phyloP scores from a whole-genome alignment of 1,140 invertebrate genomes.

The Teleogryllus occipitalis region DNA sequence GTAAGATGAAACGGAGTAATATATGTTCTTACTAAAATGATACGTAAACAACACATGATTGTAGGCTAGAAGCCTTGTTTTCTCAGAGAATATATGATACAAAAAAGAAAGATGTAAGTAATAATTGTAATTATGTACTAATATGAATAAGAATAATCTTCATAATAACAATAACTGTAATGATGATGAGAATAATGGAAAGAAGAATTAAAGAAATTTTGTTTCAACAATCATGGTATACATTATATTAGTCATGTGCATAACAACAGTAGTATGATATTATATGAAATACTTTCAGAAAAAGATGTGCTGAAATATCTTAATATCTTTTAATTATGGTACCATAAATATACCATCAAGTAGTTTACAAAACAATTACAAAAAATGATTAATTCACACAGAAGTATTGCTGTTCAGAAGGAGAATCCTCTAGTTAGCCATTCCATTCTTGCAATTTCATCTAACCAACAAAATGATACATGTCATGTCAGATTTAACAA shows the following conservation, averaged over 20 bases:
- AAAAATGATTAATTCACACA: not conserved
- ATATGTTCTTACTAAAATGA: too few relatives aligned
- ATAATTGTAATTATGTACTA: too few relatives aligned
- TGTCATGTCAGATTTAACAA: not conserved
- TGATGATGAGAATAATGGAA: too few relatives aligned
- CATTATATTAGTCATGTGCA: not conserved
- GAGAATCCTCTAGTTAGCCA: not conserved
- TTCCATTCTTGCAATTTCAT: not conserved
- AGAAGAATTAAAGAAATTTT: not conserved
- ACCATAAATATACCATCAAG: not conserved
- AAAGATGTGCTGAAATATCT: not conserved
- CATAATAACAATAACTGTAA: too few relatives aligned
- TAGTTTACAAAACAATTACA: not conserved
- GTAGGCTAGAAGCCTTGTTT: too few relatives aligned
- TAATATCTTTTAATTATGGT: not conserved
- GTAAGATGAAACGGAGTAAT: too few relatives aligned
- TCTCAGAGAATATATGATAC: too few relatives aligned
- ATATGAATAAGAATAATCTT: too few relatives aligned
- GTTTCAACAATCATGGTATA: not conserved
- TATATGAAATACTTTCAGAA: not conserved
- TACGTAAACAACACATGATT: too few relatives aligned
- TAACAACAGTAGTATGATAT: not conserved
- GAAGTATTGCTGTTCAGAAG: not conserved
- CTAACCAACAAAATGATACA: not conserved
- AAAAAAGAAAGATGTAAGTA: too few relatives aligned